Percentiles rank a stretch among this genome's conserved stretches.
Evolutionary conservation across 2,113 vertebrate species (phyloP).

Genomic region (Mobula hypostoma): DNA sequence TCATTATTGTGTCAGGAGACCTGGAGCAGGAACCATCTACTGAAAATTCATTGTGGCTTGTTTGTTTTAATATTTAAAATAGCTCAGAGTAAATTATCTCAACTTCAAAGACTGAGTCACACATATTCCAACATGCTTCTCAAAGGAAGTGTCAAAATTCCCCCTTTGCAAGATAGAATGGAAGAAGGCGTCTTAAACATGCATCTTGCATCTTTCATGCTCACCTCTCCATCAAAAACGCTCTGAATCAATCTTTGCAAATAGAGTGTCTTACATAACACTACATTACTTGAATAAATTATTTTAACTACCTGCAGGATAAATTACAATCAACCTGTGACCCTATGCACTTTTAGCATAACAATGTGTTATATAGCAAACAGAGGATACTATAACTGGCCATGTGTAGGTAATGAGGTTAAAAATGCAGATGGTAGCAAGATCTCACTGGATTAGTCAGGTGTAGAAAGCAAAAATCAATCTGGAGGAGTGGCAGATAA

Average conservation of each 20-base stretch:
- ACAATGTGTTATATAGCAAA: too few species aligned
- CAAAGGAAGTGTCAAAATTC: conserved; percentile 7
- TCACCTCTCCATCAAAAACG: neutral
- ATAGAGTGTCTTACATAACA: neutral
- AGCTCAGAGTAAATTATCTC: neutral
- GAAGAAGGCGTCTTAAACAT: neutral
- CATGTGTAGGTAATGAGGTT: too few species aligned
- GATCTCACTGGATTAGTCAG: too few species aligned
- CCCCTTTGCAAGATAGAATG: too few species aligned
- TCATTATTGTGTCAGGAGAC: neutral
- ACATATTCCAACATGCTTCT: neutral
- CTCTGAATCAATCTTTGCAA: neutral
- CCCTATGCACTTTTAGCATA: neutral
- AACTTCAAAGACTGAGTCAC: neutral
- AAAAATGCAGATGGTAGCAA: too few species aligned
- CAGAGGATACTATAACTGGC: too few species aligned
- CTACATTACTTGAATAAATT: neutral
- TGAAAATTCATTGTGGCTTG: conserved; percentile 1
- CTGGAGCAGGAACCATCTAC: neutral
- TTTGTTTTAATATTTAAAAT: conserved; percentile 30
- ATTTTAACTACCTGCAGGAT: neutral
- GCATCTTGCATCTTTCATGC: neutral
- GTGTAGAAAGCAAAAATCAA: too few species aligned
- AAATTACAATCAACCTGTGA: neutral
- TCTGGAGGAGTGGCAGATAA: too few species aligned